Evolutionary conservation across 1,140 invertebrate species (phyloP).

Genomic region (Colletes gigas): DNA sequence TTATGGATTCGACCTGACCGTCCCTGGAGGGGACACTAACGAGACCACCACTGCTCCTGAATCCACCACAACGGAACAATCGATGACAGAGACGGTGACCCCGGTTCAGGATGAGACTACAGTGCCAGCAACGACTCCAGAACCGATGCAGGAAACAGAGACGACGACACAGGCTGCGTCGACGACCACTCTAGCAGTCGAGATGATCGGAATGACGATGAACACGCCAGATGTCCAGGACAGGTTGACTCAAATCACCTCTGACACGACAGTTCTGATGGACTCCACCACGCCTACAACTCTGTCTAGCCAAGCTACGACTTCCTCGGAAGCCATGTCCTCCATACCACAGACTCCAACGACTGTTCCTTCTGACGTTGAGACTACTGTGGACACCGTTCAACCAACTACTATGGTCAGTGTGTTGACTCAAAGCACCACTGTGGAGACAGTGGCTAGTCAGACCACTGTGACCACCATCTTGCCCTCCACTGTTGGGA

Average conservation of each 20-base stretch:
- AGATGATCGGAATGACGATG: constrained; percentile 12
- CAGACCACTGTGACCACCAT: background rate
- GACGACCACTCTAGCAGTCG: constrained; percentile 9
- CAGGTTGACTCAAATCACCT: constrained; percentile 23
- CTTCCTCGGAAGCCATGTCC: background rate
- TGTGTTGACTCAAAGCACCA: background rate
- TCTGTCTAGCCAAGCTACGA: background rate
- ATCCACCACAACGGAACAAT: constrained; percentile 11
- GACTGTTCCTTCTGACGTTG: background rate
- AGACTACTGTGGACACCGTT: background rate
- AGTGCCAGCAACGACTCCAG: background rate
- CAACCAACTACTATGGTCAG: background rate
- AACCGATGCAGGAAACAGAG: background rate
- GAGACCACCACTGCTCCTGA: constrained; percentile 36
- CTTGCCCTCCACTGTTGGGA: background rate
- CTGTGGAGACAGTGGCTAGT: background rate
- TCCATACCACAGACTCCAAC: background rate
- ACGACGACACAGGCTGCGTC: background rate
- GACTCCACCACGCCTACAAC: background rate
- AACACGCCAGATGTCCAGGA: constrained; percentile 4
- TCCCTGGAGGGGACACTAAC: constrained; percentile 28
- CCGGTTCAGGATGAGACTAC: background rate
- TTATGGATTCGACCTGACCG: constrained; percentile 87
- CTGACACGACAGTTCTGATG: background rate
- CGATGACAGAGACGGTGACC: constrained; percentile 6